Conservation (phyloP, 2,797 vertebrate species). For the Lophura swinhoii region DNA sequence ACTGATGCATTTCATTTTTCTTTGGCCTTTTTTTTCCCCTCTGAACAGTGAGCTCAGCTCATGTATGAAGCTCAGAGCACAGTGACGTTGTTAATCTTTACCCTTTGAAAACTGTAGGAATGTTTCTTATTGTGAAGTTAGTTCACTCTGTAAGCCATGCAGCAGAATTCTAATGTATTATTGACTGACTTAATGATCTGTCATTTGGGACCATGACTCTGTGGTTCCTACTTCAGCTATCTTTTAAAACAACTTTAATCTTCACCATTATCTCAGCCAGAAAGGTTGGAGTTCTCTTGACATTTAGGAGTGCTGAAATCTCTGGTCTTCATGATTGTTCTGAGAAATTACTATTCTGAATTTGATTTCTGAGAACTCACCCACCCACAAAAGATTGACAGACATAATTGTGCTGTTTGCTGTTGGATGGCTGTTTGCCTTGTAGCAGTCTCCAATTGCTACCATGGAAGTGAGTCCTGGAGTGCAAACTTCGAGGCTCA, state of each 20-base stretch:
- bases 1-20: background rate
- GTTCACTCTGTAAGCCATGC: background rate
- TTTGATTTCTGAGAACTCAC: background rate
- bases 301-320: background rate
- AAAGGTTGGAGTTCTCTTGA: background rate
- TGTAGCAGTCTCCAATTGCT: background rate
- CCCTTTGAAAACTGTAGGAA: background rate
- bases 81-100: background rate
- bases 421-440: background rate
- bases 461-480: background rate
- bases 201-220: background rate
- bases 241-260: background rate
- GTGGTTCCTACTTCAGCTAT: background rate
- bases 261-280: background rate
- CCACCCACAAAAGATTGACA: background rate
- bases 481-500: background rate
- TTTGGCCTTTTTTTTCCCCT: background rate
- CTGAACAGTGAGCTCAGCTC: background rate
- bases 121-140: background rate
- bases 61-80: background rate
- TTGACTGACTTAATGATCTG: background rate
- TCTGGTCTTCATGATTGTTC: background rate
- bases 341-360: background rate
- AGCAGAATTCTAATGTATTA: background rate
- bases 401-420: rapidly evolving